phyloP scores from a whole-genome alignment of 2,113 vertebrate species.

The Sprattus sprattus region DNA sequence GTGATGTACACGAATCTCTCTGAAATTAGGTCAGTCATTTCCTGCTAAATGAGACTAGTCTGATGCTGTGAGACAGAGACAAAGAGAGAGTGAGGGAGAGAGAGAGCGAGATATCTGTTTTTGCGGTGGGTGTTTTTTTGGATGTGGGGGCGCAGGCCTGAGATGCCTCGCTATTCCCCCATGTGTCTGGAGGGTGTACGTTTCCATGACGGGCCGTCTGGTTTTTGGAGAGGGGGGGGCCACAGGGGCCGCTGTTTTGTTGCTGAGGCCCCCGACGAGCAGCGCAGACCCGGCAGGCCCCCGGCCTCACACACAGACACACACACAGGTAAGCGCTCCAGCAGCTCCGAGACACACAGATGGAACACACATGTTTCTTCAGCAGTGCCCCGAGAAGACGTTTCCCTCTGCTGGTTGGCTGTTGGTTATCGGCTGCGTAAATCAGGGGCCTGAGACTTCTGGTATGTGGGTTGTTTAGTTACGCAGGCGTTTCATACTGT shows the following conservation, averaged over 20 bases:
- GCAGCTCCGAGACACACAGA: background rate
- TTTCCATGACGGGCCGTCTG: constrained; percentile 67
- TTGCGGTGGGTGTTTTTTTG: constrained; percentile 54
- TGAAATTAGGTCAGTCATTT: constrained; percentile 54
- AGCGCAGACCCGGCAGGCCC: background rate
- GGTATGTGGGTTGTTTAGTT: background rate
- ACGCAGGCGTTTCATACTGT: background rate
- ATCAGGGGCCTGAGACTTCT: constrained; percentile 2
- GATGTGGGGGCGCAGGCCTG: constrained; percentile 60
- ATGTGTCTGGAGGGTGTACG: constrained; percentile 75
- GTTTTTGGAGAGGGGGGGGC: constrained; percentile 50
- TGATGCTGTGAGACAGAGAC: background rate
- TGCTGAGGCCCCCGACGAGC: constrained; percentile 48
- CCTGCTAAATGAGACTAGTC: constrained; percentile 50
- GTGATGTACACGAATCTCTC: constrained; percentile 48
- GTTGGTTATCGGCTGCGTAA: background rate
- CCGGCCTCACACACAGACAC: background rate
- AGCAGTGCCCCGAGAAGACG: background rate
- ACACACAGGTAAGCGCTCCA: constrained; percentile 1
- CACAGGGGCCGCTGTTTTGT: constrained; percentile 65
- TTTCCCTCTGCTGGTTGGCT: background rate
- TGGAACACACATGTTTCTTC: background rate
- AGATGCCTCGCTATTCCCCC: constrained; percentile 72
- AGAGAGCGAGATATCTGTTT: background rate
- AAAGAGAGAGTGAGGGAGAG: background rate